phyloP scores from a whole-genome alignment of 2,888 invertebrate genomes.

The Drosophila acutilabella region DNA sequence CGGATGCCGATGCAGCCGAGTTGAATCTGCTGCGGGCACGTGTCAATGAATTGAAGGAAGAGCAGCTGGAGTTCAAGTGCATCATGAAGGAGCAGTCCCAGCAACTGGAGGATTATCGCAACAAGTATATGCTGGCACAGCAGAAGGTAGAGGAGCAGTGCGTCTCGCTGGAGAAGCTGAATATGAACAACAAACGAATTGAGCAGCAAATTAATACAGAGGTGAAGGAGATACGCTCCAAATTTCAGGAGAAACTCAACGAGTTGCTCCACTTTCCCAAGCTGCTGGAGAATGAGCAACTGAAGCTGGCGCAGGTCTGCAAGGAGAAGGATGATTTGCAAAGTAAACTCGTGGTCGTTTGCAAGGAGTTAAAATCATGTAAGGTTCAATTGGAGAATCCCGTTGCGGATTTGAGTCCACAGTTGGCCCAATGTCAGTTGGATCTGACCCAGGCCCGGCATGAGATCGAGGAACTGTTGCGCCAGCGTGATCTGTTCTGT shows the following conservation, averaged over 20 bases:
- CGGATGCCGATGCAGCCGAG: constrained; percentile 73
- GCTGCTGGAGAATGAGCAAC: constrained; percentile 83
- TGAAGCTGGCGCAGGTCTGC: constrained; percentile 78
- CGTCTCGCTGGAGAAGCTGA: constrained; percentile 81
- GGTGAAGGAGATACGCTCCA: constrained; percentile 83
- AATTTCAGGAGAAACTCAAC: constrained; percentile 84
- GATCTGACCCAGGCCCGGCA: constrained; percentile 71
- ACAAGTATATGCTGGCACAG: constrained; percentile 83
- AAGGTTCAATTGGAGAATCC: constrained; percentile 67
- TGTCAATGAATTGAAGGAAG: constrained; percentile 82
- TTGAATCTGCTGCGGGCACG: constrained; percentile 78
- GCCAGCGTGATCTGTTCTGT: constrained; percentile 81
- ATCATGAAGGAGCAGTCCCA: constrained; percentile 84
- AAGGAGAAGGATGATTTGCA: constrained; percentile 83
- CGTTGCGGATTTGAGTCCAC: constrained; percentile 69
- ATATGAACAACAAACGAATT: constrained; percentile 83
- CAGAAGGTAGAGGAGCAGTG: constrained; percentile 84
- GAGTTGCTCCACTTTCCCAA: constrained; percentile 84
- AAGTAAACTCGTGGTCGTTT: constrained; percentile 80
- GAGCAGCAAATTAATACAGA: constrained; percentile 84
- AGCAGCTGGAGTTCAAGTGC: constrained; percentile 83
- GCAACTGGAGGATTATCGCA: constrained; percentile 84
- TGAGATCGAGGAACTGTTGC: constrained; percentile 75
- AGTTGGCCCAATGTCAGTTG: constrained; percentile 74
- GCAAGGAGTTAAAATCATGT: constrained; percentile 81